Conservation (phyloP, 2,113 vertebrate genomes). For the Lophura nycthemera region DNA sequence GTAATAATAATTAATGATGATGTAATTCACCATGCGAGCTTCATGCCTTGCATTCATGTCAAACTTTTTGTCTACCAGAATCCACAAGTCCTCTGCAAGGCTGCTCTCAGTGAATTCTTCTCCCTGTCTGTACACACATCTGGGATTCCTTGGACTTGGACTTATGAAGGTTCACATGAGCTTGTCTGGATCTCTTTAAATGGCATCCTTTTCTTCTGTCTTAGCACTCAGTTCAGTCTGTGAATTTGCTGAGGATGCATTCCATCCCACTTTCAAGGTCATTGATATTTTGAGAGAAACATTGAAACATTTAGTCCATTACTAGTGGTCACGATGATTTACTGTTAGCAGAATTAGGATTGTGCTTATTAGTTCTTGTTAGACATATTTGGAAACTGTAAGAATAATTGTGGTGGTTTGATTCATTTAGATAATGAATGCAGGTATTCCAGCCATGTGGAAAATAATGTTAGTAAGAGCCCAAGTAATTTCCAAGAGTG, state of each 20-base stretch:
- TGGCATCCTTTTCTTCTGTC: background rate
- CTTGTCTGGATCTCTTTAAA: background rate
- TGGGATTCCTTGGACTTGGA: background rate
- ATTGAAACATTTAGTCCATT: background rate
- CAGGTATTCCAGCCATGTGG: background rate
- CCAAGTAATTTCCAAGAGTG: background rate
- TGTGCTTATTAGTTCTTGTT: fast-evolving
- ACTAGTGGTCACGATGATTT: background rate
- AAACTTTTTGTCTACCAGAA: background rate
- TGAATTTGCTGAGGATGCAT: background rate
- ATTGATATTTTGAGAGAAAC: background rate
- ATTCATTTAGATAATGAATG: background rate
- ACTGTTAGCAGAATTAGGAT: background rate
- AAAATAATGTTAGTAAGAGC: background rate
- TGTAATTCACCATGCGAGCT: background rate
- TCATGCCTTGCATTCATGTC: background rate
- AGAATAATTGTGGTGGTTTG: background rate
- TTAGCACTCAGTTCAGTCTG: background rate
- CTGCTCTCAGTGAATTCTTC: background rate
- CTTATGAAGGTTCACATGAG: background rate
- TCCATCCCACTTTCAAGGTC: background rate
- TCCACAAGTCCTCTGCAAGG: no score
- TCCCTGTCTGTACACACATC: no score
- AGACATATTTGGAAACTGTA: background rate
- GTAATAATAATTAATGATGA: background rate